phyloP scores from a whole-genome alignment of 1,140 invertebrate species.

The Magallana ariakensis region DNA sequence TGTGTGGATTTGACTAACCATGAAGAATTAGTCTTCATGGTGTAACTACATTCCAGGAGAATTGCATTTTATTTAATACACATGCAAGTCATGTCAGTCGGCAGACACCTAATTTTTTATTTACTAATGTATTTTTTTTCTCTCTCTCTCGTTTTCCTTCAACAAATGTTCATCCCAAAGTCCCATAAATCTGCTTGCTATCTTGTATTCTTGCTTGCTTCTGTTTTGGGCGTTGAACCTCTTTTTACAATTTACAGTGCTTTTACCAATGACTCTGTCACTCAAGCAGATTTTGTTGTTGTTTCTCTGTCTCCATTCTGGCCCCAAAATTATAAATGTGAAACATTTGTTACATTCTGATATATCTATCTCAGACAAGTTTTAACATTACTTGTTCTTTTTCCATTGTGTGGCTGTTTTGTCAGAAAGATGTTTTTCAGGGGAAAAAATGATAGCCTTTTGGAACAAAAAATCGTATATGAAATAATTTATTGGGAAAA shows the following conservation, averaged over 20 bases:
- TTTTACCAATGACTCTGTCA: conserved; percentile 2
- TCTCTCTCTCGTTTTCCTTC: background rate
- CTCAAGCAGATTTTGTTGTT: background rate
- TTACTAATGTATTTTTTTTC: background rate
- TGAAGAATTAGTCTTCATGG: no score
- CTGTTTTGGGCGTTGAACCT: background rate
- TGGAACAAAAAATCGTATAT: no score
- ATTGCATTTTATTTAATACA: no score
- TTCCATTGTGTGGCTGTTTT: background rate
- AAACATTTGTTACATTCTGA: conserved; percentile 6
- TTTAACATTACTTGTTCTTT: background rate
- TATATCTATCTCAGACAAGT: background rate
- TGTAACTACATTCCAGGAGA: no score
- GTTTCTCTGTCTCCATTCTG: background rate
- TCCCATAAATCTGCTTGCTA: conserved; percentile 1
- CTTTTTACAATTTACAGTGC: background rate
- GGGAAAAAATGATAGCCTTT: no score
- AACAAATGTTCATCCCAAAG: background rate
- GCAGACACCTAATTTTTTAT: background rate
- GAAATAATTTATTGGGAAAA: no score
- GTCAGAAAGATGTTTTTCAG: background rate
- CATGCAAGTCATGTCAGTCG: no score
- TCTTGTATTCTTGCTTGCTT: background rate
- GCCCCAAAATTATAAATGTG: background rate
- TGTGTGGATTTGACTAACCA: no score